Evolutionary conservation across 2,113 vertebrate species (phyloP), one percentile per base, ranked within the genome.

Genomic region (Amphiprion ocellaris): DNA sequence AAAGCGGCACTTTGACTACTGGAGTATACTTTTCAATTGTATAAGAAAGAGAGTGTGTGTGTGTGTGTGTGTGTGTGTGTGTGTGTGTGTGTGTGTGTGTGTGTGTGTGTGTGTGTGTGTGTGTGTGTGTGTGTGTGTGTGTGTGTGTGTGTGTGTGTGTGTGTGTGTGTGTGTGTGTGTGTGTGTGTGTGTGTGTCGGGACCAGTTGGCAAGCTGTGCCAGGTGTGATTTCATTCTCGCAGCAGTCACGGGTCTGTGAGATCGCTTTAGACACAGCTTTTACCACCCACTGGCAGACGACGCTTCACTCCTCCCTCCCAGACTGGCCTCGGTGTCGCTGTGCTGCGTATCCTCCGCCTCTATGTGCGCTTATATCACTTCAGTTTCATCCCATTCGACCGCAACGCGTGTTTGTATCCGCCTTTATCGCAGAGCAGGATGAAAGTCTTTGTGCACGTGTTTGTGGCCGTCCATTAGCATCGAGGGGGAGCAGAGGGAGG

Each of bases 141-240:
- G 44, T 63, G 26, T 26, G 26, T 26, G 26, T 26, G 26, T 26
- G 26, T 26, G 26, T 26, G 26, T 26, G 26, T 26, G 26, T 26
- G 26, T 26, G 79, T 75, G 80, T 60, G 71, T 72, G 74, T 67
- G 53, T 64, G 19, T 62, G 58, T 24, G 49, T 72, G 65, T 77
- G 67, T 70, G 56, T 60, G 61, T 50, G 52, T 74, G 63, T 71
- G 53, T 66, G 33, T 53, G 37, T 71, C 50, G 55, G 26, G 65
- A 58, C 78, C 67, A 71, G 80, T 55, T 69, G 72, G 69, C 4
- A n/a, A 59, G 23, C 74, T 55, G n/a, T 44, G 74, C 81, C 89
- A 91, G 91, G 90, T 93, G 90, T 89, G 84, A 83, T 87, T 88
- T 86, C 89, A 87, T 86, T 87, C 79, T 89, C 65, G 37, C 73